Base-by-base conservation (phyloP, 2,888 invertebrate genomes). In the Rotaria macrura region DNA sequence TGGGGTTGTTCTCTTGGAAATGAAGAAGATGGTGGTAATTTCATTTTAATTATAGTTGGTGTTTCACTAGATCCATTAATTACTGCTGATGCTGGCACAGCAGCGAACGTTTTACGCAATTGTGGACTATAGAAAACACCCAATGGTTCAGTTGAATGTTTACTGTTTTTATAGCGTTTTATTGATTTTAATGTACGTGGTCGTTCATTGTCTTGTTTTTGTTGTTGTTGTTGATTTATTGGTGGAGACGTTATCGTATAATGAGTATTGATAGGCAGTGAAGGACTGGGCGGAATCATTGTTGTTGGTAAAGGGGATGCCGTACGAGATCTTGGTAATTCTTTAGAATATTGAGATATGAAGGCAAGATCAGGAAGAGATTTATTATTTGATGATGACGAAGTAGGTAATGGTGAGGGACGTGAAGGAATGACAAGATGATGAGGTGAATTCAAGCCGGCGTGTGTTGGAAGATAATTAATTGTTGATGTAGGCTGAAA, bases 271-370 rank as follows among this genome's bases (percentile, higher is more conserved):
- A 9, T 25, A 74, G 74, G 10, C 7, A 23, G 34, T 65, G 65
- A 65, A 29, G 65, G 7, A 29, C 7, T 29, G 5, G 65, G 34
- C 43, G 38, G 38, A 40, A 23, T 40, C 0, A 23, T 4, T 25
- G 38, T 25, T 43, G 40, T 20, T 43, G 74, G 79, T 43, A 43
- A 40, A 20, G 79, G 79, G 23, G 79, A 79, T 43, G 79, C 43
- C 1, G 79, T 79, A 25, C 43, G 79, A 43, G 79, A 79, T 43
- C 43, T 40, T n/a, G 79, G 79, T 79, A 79, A 25, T 40, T 79
- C 79, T 79, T 79, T 79, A 10, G 79, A 79, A n/a, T 79, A 79
- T 79, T 79, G 79, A 25, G 79, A 79, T n/a, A 79, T 79, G 43
- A 79, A 79, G 10, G 79, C 40, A 40, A 79, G 79, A 43, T 79